Percentiles rank a stretch among this genome's conserved stretches.
These are phyloP conservation scores for Colletes collaris DNA, from an alignment of 2,888 invertebrate genomes.

Conservation along the genomic window DNA sequence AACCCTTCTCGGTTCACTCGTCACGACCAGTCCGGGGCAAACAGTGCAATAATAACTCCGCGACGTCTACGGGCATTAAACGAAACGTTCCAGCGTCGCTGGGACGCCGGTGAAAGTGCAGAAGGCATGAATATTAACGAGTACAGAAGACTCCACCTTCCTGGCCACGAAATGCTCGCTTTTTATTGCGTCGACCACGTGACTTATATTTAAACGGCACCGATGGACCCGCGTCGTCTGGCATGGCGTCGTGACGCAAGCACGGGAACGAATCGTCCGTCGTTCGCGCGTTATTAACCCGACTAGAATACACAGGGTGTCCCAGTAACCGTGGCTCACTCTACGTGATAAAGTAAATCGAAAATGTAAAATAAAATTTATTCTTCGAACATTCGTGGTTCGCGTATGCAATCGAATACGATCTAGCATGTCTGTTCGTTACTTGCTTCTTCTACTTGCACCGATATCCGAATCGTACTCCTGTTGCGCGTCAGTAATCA, in stretches of 20 bases:
- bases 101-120: constrained; percentile 43
- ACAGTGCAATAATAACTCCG: constrained; percentile 44
- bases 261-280: constrained; percentile 38
- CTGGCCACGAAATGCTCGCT: constrained; percentile 23
- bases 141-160: constrained; percentile 51
- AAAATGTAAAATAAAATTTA: too few species aligned
- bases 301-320: constrained; percentile 47
- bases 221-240: constrained; percentile 20
- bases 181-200: constrained; percentile 46
- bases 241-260: constrained; percentile 56
- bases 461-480: too few species aligned
- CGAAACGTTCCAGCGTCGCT: constrained; percentile 28
- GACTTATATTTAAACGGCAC: constrained; percentile 59
- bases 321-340: too few species aligned
- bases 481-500: too few species aligned
- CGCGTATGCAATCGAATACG: too few species aligned
- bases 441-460: too few species aligned
- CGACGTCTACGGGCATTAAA: constrained; percentile 24
- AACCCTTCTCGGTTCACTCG: constrained; percentile 5
- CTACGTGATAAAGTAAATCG: too few species aligned
- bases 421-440: too few species aligned
- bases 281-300: constrained; percentile 69
- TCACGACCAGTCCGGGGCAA: constrained; percentile 25
- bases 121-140: constrained; percentile 43
- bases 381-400: too few species aligned